Percentiles rank a stretch among this genome's conserved stretches.
Conservation (phyloP, 2,113 vertebrate genomes). For the Xerus inauris region DNA sequence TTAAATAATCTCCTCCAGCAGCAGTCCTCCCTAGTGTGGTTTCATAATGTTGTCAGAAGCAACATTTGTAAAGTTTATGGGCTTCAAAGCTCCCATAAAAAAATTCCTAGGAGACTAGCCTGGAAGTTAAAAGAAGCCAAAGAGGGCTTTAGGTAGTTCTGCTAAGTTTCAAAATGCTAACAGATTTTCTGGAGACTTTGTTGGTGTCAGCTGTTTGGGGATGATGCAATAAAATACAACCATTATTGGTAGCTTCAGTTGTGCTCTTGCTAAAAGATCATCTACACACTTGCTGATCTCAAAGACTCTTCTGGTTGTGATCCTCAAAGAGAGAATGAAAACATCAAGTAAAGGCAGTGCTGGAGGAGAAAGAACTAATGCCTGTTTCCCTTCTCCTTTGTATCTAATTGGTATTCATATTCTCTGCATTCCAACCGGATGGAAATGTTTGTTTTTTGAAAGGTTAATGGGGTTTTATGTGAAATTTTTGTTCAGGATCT, state of each 20-base stretch:
- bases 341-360: background rate
- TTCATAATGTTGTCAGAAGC: background rate
- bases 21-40: background rate
- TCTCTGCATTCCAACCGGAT: background rate
- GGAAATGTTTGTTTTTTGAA: slow-evolving; percentile 17
- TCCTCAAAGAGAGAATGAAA: background rate
- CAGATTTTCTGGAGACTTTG: background rate
- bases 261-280: background rate
- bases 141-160: background rate
- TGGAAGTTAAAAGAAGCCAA: slow-evolving; percentile 41
- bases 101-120: slow-evolving; percentile 24
- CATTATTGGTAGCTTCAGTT: background rate
- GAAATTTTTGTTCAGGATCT: background rate
- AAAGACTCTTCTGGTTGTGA: background rate
- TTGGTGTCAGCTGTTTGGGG: background rate
- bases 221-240: background rate
- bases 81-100: slow-evolving; percentile 10
- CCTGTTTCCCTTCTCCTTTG: background rate
- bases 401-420: background rate
- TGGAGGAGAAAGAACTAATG: background rate
- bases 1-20: background rate
- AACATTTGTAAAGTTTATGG: slow-evolving; percentile 38
- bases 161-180: background rate
- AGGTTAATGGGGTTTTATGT: background rate
- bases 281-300: background rate